Conservation (phyloP, 37 sponge, comb jelly and placozoan genomes). For the Tethya wilhelma region DNA sequence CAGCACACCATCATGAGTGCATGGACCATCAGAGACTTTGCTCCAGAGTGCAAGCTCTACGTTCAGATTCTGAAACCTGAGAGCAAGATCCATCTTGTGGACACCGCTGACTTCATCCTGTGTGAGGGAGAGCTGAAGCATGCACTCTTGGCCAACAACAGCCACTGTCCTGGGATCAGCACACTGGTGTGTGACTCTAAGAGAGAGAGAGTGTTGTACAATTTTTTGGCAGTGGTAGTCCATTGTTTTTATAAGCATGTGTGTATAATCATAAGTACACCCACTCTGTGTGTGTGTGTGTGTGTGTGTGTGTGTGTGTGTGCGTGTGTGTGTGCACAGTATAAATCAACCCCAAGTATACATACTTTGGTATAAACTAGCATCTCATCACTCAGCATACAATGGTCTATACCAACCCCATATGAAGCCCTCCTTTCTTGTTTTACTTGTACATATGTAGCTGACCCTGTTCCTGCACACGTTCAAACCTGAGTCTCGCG, state of each 20-base stretch:
- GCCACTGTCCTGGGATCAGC: constrained; percentile 68
- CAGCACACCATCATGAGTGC: constrained; percentile 76
- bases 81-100: constrained; percentile 63
- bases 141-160: constrained; percentile 73
- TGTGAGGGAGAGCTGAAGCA: constrained; percentile 75
- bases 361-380: not conserved
- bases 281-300: too few species aligned
- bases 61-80: constrained; percentile 76
- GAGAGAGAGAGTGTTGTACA: not conserved
- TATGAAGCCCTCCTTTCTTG: not conserved
- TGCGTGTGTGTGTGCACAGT: too few species aligned
- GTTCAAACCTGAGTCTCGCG: constrained; percentile 43
- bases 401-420: too few species aligned
- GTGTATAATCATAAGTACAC: too few species aligned
- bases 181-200: constrained; percentile 34
- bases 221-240: not conserved
- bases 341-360: too few species aligned
- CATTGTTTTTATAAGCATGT: not conserved
- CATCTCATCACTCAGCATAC: not conserved
- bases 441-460: not conserved
- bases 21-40: constrained; percentile 63
- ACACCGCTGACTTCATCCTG: constrained; percentile 54
- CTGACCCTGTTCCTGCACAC: constrained; percentile 80
- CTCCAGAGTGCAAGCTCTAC: constrained; percentile 62
- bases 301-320: too few species aligned